These are phyloP conservation scores for Drosophila vallismaia DNA, from an alignment of 2,888 invertebrate genomes.

Conservation along the genomic window DNA sequence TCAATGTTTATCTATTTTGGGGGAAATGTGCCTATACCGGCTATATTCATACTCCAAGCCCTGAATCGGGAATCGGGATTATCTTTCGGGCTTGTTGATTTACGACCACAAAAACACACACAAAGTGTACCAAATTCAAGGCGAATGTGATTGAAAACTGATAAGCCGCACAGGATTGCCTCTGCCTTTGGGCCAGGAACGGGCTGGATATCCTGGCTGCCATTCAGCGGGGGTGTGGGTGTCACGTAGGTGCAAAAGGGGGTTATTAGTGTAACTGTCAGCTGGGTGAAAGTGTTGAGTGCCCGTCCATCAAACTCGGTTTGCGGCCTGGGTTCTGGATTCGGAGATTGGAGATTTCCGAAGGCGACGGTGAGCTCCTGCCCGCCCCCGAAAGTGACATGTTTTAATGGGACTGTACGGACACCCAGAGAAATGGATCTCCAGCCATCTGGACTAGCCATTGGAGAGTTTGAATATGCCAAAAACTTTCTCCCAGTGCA, in stretches of 20 bases:
- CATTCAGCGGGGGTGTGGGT: background rate
- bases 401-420: constrained; percentile 28
- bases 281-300: constrained; percentile 74
- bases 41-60: constrained; percentile 35
- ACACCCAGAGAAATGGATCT: constrained; percentile 21
- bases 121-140: constrained; percentile 60
- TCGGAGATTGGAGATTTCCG: constrained; percentile 1
- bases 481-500: background rate
- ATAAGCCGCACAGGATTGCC: constrained; percentile 57
- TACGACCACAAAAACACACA: constrained; percentile 50
- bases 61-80: constrained; percentile 55
- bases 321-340: constrained; percentile 34
- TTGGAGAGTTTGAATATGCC: background rate
- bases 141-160: constrained; percentile 79
- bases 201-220: constrained; percentile 1
- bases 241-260: constrained; percentile 3
- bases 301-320: constrained; percentile 73
- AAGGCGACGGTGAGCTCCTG: background rate
- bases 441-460: background rate
- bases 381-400: constrained; percentile 13
- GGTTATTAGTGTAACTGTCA: constrained; percentile 77
- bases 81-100: constrained; percentile 71
- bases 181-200: constrained; percentile 5
- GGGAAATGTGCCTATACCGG: constrained; percentile 53
- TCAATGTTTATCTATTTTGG: constrained; percentile 74